Evolutionary conservation across 2,797 vertebrate species (phyloP), one percentile per base, ranked within the genome.

Genomic region (Ibycter americanus): DNA sequence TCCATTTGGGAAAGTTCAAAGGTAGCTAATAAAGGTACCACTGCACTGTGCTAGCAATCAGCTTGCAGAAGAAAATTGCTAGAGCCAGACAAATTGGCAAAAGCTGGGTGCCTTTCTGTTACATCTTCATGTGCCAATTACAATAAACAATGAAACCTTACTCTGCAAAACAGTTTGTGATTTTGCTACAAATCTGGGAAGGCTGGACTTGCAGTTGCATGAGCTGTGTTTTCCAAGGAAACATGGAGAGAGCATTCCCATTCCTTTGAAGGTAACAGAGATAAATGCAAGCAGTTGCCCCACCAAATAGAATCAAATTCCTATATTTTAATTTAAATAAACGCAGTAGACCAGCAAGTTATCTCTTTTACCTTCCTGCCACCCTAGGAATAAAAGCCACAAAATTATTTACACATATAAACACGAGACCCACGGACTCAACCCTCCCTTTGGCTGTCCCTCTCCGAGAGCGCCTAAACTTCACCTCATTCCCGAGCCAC

Each of bases 111-210:
- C 47, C 77, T 94, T 83, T 83, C 88, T 85, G 54, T 91, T 89
- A 76, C 54, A 58, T 67, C 46, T 27, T 56, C 68, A 40, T 11
- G 29, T 67, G 71, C 89, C 68, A 91, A 51, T 89, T 79, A 79
- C 34, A 77, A 32, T 70, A 62, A 20, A 26, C 79, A 67, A 26
- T 29, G 56, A 78, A 62, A 38, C 12, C 40, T 71, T 40, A 59
- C 79, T 94, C 94, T 90, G 85, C 77, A 89, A 65, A 93, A 67
- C 83, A 70, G 61, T 38, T 90, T 81, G 82, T 71, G 63, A 15
- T 40, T 59, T 46, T 51, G 20, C 85, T 61, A 8, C 46, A 29
- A 29, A 12, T 6, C 58, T 7, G 59, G 25, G 38, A 19, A 66
- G 52, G 16, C 31, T 31, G 54, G 59, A 29, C 27, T 34, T 26